Conservation (phyloP, 92 coral and sea anemone genomes). For the Epizoanthus illoricatus region DNA sequence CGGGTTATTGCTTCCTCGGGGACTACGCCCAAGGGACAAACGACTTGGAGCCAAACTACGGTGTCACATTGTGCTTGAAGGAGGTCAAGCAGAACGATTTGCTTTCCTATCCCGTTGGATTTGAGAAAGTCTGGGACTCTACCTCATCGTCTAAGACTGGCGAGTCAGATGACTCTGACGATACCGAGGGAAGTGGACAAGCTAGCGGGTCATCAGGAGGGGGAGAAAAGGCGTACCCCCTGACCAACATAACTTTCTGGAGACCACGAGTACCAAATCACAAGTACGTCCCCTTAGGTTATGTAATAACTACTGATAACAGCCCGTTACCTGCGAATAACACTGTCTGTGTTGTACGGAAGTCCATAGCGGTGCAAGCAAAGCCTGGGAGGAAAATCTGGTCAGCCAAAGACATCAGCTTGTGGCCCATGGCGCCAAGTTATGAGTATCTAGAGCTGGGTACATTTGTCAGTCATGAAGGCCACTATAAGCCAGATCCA, state of each 20-base stretch:
- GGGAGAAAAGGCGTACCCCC: slow-evolving; percentile 16
- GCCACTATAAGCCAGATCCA: slow-evolving; percentile 36
- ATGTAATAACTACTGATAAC: slow-evolving; percentile 63
- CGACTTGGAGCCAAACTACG: slow-evolving; percentile 59
- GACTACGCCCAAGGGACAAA: slow-evolving; percentile 81
- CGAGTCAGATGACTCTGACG: slow-evolving; percentile 43
- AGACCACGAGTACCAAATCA: slow-evolving; percentile 60
- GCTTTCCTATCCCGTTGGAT: slow-evolving; percentile 52
- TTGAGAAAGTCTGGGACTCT: slow-evolving; percentile 71
- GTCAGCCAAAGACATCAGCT: slow-evolving; percentile 60
- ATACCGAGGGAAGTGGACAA: slow-evolving; percentile 27
- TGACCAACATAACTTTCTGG: slow-evolving; percentile 64
- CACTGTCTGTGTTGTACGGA: slow-evolving; percentile 65
- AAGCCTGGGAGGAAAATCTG: slow-evolving; percentile 69
- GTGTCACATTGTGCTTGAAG: slow-evolving; percentile 63
- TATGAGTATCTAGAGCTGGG: slow-evolving; percentile 55
- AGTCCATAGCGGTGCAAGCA: slow-evolving; percentile 58
- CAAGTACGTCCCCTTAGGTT: slow-evolving; percentile 62
- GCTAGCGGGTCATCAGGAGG: slow-evolving; percentile 54
- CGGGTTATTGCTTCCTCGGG: slow-evolving; percentile 75
- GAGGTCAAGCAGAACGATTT: slow-evolving; percentile 36
- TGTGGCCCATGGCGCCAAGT: slow-evolving; percentile 68
- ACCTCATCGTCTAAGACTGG: slow-evolving; percentile 39
- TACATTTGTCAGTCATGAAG: slow-evolving; percentile 60
- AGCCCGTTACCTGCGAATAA: slow-evolving; percentile 49